A percentile compares a stretch with the other conserved stretches of the same genome.
Conservation (phyloP, 2,113 vertebrate genomes). For the Rhadina sibilatrix region DNA sequence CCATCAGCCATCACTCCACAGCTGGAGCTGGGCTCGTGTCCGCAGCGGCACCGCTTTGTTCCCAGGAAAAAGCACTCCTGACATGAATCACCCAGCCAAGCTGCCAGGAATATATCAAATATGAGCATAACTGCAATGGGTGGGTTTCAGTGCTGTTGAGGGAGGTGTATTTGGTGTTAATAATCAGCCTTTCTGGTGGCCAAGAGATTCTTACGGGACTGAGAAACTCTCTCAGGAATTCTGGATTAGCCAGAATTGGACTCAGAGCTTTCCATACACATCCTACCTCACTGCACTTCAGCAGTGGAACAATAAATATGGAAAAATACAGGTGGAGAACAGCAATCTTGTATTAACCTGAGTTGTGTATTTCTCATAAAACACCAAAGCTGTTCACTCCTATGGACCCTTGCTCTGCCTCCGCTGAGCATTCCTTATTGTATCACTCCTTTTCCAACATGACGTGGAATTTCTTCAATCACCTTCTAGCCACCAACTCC, state of each 20-base stretch:
- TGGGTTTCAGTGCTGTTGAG: neutral
- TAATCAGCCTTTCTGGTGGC: neutral
- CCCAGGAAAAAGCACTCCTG: neutral
- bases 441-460: neutral
- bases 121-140: fast-evolving
- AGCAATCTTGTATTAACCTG: neutral
- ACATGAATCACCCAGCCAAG: neutral
- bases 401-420: neutral
- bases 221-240: neutral
- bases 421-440: fast-evolving
- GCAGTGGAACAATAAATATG: neutral
- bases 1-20: neutral
- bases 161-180: neutral
- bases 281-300: neutral
- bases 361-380: neutral
- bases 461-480: neutral
- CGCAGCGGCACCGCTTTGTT: neutral
- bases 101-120: neutral
- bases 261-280: neutral
- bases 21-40: neutral
- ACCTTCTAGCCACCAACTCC: neutral
- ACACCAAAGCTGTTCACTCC: neutral
- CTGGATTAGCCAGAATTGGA: neutral
- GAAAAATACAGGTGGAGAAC: neutral
- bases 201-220: neutral